phyloP scores from a whole-genome alignment of 2,113 vertebrate genomes.

The Anarhynchus alexandrinus region DNA sequence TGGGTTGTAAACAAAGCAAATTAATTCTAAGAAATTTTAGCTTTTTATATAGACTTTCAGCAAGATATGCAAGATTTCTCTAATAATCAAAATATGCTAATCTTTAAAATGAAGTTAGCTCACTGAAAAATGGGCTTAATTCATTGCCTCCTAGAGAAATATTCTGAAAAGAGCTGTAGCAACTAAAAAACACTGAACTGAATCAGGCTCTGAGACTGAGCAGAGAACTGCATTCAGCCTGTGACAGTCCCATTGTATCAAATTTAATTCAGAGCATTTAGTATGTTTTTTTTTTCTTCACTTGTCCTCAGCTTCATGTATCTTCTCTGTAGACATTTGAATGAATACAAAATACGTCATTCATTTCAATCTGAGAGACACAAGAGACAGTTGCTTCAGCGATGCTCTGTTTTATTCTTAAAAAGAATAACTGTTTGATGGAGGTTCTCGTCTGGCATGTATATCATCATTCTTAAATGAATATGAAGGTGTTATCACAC shows the following conservation, averaged over 20 bases:
- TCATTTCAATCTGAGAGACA: not conserved
- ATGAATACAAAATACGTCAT: constrained; percentile 1
- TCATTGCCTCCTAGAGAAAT: not conserved
- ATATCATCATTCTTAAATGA: constrained; percentile 11
- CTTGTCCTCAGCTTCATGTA: not conserved
- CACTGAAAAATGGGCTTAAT: not conserved
- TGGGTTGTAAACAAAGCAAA: not conserved
- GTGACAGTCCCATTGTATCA: not conserved
- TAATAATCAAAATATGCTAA: not conserved
- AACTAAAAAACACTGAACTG: not conserved
- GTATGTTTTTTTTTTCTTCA: not conserved
- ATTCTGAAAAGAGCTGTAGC: not conserved
- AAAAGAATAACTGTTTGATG: not conserved
- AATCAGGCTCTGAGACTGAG: not conserved
- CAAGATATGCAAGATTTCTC: not conserved
- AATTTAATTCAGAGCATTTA: constrained; percentile 1
- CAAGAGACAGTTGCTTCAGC: not conserved
- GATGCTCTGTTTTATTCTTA: not conserved
- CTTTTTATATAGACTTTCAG: not conserved
- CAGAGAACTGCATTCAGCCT: not conserved
- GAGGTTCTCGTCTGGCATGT: constrained; percentile 22
- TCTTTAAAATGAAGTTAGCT: not conserved
- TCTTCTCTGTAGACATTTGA: constrained; percentile 28
- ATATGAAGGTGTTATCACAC: constrained; percentile 33
- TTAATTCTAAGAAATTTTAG: not conserved